phyloP scores from a whole-genome alignment of 2,113 vertebrate genomes.

The Clarias macrocephalus region DNA sequence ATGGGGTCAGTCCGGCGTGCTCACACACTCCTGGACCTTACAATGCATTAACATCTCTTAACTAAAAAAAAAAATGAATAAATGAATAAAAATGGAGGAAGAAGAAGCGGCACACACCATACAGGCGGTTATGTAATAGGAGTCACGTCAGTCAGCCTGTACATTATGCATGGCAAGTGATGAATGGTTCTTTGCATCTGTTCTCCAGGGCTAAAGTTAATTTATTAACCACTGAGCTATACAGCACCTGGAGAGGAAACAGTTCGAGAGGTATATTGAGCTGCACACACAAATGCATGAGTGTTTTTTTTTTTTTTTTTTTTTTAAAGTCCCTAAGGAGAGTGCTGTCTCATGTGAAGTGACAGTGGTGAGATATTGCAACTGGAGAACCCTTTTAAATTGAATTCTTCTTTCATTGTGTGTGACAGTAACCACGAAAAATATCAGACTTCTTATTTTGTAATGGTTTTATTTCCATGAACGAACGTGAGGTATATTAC shows the following conservation, averaged over 20 bases:
- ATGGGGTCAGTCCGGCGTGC: not conserved
- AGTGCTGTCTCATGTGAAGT: slow-evolving; percentile 24
- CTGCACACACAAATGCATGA: not conserved
- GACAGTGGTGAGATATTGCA: slow-evolving; percentile 35
- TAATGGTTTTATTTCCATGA: not conserved
- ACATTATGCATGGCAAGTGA: slow-evolving; percentile 34
- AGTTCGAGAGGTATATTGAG: not conserved
- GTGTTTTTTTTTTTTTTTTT: not conserved
- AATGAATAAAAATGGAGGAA: too few relatives aligned
- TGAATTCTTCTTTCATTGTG: slow-evolving; percentile 2
- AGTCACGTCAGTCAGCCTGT: slow-evolving; percentile 27
- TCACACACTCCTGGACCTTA: not conserved
- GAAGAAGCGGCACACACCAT: not conserved
- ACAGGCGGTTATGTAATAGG: slow-evolving; percentile 34
- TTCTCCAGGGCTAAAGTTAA: slow-evolving; percentile 19
- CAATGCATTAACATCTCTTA: not conserved
- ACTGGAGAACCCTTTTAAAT: slow-evolving; percentile 10
- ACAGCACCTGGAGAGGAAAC: not conserved
- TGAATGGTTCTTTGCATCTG: slow-evolving; percentile 23
- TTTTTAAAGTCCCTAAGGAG: not conserved
- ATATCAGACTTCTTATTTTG: slow-evolving; percentile 8
- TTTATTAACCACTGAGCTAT: slow-evolving; percentile 36
- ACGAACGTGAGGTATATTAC: slow-evolving; percentile 2
- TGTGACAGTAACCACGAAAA: not conserved
- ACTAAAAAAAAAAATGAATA: not conserved